Conservation (phyloP, 2,113 vertebrate genomes). For the Xenotilapia caudafasciata region DNA sequence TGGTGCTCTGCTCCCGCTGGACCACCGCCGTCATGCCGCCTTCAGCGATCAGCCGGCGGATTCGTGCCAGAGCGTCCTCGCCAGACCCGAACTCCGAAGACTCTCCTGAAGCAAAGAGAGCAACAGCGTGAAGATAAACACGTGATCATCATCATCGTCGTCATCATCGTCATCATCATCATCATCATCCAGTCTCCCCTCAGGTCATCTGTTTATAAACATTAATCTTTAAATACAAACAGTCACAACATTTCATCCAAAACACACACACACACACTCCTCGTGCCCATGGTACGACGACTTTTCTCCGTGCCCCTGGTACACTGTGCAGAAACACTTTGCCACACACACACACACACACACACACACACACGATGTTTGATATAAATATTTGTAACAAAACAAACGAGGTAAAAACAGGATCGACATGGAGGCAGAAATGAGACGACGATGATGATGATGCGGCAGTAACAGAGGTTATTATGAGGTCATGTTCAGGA, state of each 20-base stretch:
- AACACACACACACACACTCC: accelerated
- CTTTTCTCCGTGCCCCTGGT: no score
- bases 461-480: neutral
- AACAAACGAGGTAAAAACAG: neutral
- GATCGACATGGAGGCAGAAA: neutral
- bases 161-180: no score
- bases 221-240: neutral
- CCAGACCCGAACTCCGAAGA: conserved; percentile 73
- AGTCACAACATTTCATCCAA: neutral
- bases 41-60: conserved; percentile 92
- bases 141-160: neutral
- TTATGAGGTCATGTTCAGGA: neutral
- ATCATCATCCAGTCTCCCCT: neutral
- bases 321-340: no score
- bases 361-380: accelerated
- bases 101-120: conserved; percentile 62
- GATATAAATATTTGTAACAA: no score
- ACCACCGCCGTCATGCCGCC: conserved; percentile 98
- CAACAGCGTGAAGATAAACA: neutral
- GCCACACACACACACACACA: accelerated
- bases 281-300: no score
- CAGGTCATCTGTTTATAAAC: neutral
- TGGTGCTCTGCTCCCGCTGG: conserved; percentile 97
- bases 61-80: conserved; percentile 89
- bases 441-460: neutral